Base-by-base conservation (phyloP, 2,113 vertebrate species). In the Paramormyrops kingsleyae region DNA sequence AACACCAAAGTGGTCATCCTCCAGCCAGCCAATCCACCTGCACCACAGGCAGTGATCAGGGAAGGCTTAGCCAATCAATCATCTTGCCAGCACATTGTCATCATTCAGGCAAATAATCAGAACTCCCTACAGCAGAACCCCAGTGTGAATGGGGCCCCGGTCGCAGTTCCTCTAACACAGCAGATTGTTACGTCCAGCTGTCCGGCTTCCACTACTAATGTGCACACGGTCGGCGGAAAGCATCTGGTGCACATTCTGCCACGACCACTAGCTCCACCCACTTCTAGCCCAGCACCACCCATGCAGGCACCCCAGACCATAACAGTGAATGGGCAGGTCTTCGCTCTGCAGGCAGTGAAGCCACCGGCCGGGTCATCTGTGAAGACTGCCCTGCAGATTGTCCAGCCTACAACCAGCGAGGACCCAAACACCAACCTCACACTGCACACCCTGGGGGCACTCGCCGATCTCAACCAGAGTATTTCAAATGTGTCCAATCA, bases 241-340 rank as follows among this genome's bases (percentile, higher is more conserved):
- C 98, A 99, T 91, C 96, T 99, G 89, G 98, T 99, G 89, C 98
- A 99, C 90, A 99, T 99, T 94, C 95, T 99, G 90, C 99, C 99
- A 83, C 97, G 98, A 31, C 98, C 98, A n/a, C 47, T 87, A 80
- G 89, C 27, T 46, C 62, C 91, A 46, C 94, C 92, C 46, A 53
- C 92, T 56, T 93, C 92, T 17, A 66, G 52, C 90, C 88, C 90
- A 42, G 49, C 92, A 13, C 91, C 31, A 17, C 35, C 91, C 27
- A 87, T 91, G 6, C 95, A 97, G 89, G 95, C 97, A 90, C 97
- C 97, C 31, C 98, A 99, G 85, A 99, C 99, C 5, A 97, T 99
- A 94, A 99, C 98, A 91, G 95, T 99, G 90, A 99, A 99, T 0
- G 99, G 98, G 83, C 98, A 99, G 93, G 95, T 99, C 89, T 99